phyloP scores from a whole-genome alignment of 2,113 vertebrate genomes.

The Pelodiscus sinensis region DNA sequence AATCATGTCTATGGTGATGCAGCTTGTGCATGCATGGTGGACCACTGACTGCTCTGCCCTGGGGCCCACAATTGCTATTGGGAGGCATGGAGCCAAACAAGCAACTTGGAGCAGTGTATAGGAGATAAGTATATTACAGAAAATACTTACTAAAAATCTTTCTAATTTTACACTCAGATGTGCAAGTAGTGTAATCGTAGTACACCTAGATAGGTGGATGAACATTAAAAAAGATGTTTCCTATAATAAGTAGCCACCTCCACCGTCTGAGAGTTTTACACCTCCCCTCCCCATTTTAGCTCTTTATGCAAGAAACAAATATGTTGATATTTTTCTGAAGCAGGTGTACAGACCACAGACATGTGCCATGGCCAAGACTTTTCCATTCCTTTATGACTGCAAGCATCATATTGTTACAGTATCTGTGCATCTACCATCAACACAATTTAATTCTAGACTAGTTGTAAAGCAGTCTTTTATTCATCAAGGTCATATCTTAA shows the following conservation, averaged over 20 bases:
- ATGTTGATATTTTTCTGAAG: slow-evolving; percentile 13
- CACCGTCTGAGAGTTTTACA: background rate
- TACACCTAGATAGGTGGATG: background rate
- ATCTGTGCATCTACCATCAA: slow-evolving; percentile 54
- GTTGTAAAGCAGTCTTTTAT: slow-evolving; percentile 66
- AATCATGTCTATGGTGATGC: too few species aligned
- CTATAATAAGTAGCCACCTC: background rate
- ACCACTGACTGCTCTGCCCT: too few species aligned
- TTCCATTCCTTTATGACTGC: slow-evolving; percentile 31
- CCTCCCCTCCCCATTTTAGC: background rate
- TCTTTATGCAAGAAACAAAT: background rate
- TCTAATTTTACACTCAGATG: slow-evolving; percentile 8
- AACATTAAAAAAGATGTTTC: background rate
- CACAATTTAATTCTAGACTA: slow-evolving; percentile 73
- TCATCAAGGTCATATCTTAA: slow-evolving; percentile 79
- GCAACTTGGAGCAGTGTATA: background rate
- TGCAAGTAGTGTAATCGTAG: background rate
- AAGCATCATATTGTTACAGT: slow-evolving; percentile 49
- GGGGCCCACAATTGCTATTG: too few species aligned
- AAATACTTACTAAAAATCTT: background rate
- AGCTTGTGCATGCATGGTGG: too few species aligned
- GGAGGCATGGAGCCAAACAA: background rate
- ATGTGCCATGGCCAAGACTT: background rate
- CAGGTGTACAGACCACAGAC: background rate
- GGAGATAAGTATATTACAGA: background rate